Percentiles rank a stretch among this genome's conserved stretches.
These are phyloP conservation scores for Phrynosoma blainvillii DNA, from an alignment of 2,113 vertebrate species.

Conservation along the genomic window DNA sequence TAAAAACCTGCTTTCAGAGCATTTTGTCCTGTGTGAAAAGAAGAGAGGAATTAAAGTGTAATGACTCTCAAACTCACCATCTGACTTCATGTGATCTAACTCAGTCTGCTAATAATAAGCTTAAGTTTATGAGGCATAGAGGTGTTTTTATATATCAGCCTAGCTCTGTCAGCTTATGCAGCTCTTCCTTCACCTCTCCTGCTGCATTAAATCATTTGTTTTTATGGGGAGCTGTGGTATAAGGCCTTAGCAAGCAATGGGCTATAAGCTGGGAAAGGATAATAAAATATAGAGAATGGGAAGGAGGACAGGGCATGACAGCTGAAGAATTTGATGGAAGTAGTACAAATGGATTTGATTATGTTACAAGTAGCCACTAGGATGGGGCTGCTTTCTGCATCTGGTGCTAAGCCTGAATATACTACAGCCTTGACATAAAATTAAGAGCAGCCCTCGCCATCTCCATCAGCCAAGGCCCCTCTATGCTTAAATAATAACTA, in stretches of 20 bases:
- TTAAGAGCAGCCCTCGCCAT: not conserved
- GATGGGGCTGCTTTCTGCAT: not conserved
- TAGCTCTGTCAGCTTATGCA: constrained; percentile 3
- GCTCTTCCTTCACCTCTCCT: constrained; percentile 25
- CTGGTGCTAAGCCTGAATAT: not conserved
- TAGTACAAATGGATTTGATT: not conserved
- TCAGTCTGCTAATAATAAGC: not conserved
- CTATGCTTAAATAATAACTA: not conserved
- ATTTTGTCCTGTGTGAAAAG: not conserved
- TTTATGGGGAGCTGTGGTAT: constrained; percentile 19
- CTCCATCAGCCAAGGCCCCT: not conserved
- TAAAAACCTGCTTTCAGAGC: not conserved
- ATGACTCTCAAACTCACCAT: constrained; percentile 11
- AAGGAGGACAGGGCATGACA: not conserved
- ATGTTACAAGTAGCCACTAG: not conserved
- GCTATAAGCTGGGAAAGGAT: not conserved
- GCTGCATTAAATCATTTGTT: not conserved
- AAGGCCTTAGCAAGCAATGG: constrained; percentile 1
- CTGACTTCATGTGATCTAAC: constrained; percentile 10
- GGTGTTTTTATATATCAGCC: constrained; percentile 30
- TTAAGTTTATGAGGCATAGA: constrained; percentile 14
- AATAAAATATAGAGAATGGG: constrained; percentile 10
- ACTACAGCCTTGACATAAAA: constrained; percentile 1
- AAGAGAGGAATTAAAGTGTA: constrained; percentile 8
- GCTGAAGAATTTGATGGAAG: not conserved